Base-by-base conservation (phyloP, 2,797 vertebrate species). In the Syngnathus acus region DNA sequence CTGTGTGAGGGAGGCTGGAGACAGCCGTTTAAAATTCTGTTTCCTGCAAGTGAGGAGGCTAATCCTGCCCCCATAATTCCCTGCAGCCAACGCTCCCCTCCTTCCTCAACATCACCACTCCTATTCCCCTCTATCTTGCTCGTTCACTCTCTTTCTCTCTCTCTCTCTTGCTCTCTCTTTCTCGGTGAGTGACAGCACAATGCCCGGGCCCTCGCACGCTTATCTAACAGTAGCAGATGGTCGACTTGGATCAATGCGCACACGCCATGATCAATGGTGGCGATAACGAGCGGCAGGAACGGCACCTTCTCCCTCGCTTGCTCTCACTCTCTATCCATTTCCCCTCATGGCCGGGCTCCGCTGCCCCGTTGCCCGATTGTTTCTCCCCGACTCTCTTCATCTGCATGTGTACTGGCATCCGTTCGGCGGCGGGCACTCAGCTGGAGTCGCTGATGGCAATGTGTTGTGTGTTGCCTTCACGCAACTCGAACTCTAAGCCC, bases 221-320 rank as follows among this genome's bases (percentile, higher is more conserved):
- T 99, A 99, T 98, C 96, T 98, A 95, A 95, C 95, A 94, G 93
- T 93, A 98, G 95, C 97, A 99, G 96, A 98, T 99, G 97, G 97
- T 95, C 93, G 95, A 95, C 95, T 98, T 99, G 97, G 97, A 99
- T 99, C 97, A 99, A 97, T 99, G 97, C 95, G 95, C 97, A 97
- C 95, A 97, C 94, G 93, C 96, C 95, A 97, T 93, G 97, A 99
- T 99, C 97, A 98, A 98, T 98, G 94, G 94, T 94, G 93, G 93
- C 90, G 97, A 98, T 98, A 98, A 99, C 97, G 95, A 97, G 95
- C 90, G 86, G 94, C 94, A 92, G 95, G 95, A 95, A 95, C 94
- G 94, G 94, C 96, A 93, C 94, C 95, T 94, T 93, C 87, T 89
- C 87, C 83, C 87, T 57, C 66, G 80, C 78, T 82, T 80, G 68